Percentiles rank a stretch among this genome's conserved stretches.
Conservation (phyloP, 2,797 vertebrate species). For the Botia almorhae region DNA sequence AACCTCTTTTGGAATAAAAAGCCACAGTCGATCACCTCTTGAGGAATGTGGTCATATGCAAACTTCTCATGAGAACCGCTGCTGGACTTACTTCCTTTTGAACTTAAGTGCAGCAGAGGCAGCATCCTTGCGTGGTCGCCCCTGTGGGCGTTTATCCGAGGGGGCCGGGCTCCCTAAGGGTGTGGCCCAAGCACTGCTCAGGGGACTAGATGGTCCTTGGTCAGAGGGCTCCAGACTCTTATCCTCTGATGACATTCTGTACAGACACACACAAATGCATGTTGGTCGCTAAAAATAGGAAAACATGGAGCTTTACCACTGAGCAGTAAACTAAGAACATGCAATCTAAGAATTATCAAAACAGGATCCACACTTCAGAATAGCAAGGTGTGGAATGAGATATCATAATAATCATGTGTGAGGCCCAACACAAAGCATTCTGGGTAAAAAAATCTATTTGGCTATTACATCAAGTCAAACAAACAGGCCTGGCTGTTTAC, state of each 20-base stretch:
- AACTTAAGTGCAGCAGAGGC: constrained; percentile 77
- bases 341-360: no score
- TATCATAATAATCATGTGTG: no score
- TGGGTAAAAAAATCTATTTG: no score
- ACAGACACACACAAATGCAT: constrained; percentile 9
- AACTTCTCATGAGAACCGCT: neutral
- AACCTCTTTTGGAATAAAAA: neutral
- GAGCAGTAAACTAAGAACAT: neutral
- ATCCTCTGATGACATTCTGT: constrained; percentile 97
- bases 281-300: neutral
- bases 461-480: no score
- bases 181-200: constrained; percentile 83
- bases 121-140: constrained; percentile 91
- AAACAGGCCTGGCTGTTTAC: no score
- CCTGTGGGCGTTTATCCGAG: constrained; percentile 86
- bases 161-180: constrained; percentile 81
- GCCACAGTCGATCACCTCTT: neutral
- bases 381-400: no score
- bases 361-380: no score
- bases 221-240: constrained; percentile 85
- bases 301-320: neutral
- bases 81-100: constrained; percentile 84
- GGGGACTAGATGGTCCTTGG: constrained; percentile 80
- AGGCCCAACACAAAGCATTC: no score
- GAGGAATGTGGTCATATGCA: neutral